phyloP scores from a whole-genome alignment of 2,888 invertebrate species.

The Papilio protenor region DNA sequence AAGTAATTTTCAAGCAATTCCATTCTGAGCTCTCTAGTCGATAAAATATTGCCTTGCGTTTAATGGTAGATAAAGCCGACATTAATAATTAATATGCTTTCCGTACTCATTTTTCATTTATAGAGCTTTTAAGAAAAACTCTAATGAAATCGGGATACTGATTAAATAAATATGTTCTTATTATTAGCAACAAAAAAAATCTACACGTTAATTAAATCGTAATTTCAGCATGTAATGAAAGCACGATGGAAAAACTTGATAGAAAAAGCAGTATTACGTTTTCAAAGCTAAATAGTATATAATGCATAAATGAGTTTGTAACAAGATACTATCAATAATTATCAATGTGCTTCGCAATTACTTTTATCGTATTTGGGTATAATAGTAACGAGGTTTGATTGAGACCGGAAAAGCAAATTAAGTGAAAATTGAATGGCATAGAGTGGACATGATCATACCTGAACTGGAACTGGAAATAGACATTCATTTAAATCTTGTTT shows the following conservation, averaged over 20 bases:
- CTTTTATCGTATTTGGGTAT: too few species aligned
- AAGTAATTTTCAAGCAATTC: slow-evolving; percentile 20
- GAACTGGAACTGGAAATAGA: neutral
- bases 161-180: neutral
- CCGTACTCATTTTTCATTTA: neutral
- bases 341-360: too few species aligned
- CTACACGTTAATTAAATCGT: neutral
- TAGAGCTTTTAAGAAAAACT: neutral
- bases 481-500: too few species aligned
- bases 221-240: neutral
- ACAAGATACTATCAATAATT: neutral
- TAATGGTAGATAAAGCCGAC: neutral
- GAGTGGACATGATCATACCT: neutral
- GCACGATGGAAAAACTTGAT: neutral
- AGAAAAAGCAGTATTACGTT: neutral
- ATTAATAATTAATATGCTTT: slow-evolving; percentile 2
- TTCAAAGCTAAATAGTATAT: neutral
- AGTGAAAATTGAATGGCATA: neutral
- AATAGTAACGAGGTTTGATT: too few species aligned
- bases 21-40: slow-evolving; percentile 17
- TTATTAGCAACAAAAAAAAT: neutral
- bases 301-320: neutral
- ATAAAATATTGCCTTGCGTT: slow-evolving; percentile 14
- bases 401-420: neutral
- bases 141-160: neutral